These are phyloP conservation scores for Orius insidiosus DNA, from an alignment of 1,140 invertebrate genomes.

Conservation along the genomic window DNA sequence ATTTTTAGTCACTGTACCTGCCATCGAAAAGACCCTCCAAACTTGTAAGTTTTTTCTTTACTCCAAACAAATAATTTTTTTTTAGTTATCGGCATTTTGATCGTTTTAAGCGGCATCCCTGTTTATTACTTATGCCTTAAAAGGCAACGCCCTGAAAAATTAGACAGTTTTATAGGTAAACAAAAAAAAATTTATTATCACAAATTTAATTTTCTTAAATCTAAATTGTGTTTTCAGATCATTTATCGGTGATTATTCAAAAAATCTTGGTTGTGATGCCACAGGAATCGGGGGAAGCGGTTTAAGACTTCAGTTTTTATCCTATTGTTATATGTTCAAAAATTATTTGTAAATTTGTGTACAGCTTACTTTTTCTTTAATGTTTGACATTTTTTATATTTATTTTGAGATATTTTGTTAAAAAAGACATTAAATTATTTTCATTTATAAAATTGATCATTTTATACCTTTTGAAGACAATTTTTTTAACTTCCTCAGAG, in stretches of 20 bases:
- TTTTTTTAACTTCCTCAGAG: no score
- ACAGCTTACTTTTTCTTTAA: no score
- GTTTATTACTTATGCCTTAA: constrained; percentile 31
- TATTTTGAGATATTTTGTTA: no score
- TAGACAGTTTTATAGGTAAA: background rate
- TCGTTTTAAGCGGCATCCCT: constrained; percentile 33
- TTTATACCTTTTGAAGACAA: no score
- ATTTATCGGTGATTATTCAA: constrained; percentile 13
- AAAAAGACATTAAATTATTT: no score
- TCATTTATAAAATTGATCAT: no score
- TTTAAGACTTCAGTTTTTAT: no score
- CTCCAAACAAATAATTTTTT: constrained; percentile 2
- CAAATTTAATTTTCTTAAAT: constrained; percentile 4
- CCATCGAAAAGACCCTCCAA: constrained; percentile 26
- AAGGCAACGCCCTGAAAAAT: constrained; percentile 14
- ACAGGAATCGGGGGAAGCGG: background rate
- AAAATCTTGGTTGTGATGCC: constrained; percentile 11
- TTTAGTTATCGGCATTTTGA: constrained; percentile 24
- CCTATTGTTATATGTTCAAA: no score
- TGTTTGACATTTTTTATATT: no score
- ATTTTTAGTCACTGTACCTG: constrained; percentile 33
- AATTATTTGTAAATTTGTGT: no score
- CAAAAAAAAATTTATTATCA: constrained; percentile 5
- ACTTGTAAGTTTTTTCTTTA: constrained; percentile 19
- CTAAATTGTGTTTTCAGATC: constrained; percentile 9